A percentile compares a stretch with the other conserved stretches of the same genome.
Conservation (phyloP, 2,888 invertebrate species). For the Calameuta filiformis region DNA sequence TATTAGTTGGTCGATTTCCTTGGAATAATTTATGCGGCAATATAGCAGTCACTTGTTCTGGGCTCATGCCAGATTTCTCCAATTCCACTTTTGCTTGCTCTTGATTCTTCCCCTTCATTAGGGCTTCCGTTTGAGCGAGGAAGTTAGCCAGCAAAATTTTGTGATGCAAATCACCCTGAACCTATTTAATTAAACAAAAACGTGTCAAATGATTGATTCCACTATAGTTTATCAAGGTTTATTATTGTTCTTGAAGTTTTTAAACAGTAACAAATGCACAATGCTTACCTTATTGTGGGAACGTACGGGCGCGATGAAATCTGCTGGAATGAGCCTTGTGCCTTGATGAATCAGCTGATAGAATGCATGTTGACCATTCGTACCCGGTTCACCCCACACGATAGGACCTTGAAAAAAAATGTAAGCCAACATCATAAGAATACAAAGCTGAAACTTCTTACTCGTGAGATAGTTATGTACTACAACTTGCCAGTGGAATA, state of each 20-base stretch:
- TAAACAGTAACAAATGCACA: neutral
- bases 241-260: neutral
- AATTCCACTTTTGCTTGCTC: conserved; percentile 84
- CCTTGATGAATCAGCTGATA: conserved; percentile 99
- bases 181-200: conserved; percentile 34
- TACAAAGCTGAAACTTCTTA: neutral
- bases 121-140: conserved; percentile 97
- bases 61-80: conserved; percentile 79
- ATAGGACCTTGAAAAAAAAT: conserved; percentile 53
- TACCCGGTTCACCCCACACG: conserved; percentile 97
- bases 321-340: conserved; percentile 91
- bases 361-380: conserved; percentile 99
- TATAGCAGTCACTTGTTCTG: conserved; percentile 80
- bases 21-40: conserved; percentile 96
- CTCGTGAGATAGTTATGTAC: neutral
- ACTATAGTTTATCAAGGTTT: conserved; percentile 1
- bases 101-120: conserved; percentile 84
- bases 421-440: neutral
- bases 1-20: conserved; percentile 98
- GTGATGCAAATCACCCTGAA: conserved; percentile 84
- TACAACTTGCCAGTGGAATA: conserved; percentile 66
- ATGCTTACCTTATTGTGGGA: conserved; percentile 78
- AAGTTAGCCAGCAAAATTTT: conserved; percentile 96
- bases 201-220: neutral
- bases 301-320: conserved; percentile 94